Evolutionary conservation across 1,140 invertebrate species (phyloP).

Genomic region (Bactericera cockerelli): DNA sequence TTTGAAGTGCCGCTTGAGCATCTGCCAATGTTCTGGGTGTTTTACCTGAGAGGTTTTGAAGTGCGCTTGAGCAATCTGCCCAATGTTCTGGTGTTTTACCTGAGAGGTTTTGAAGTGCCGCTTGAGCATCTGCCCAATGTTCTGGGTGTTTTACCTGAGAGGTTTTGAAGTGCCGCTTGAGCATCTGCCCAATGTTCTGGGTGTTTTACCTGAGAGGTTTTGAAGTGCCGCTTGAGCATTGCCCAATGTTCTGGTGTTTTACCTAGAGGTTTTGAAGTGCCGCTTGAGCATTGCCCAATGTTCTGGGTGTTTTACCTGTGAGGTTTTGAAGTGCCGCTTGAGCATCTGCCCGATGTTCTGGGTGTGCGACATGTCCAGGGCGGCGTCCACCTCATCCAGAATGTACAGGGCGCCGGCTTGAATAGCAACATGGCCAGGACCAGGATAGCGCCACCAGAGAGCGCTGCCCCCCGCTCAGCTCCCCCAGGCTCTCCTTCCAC

Average conservation of each 20-base stretch:
- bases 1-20: too few species aligned
- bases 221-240: conserved; percentile 92
- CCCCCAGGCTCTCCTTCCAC: conserved; percentile 92
- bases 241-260: conserved; percentile 78
- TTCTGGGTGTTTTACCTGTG: conserved; percentile 45
- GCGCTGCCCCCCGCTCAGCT: conserved; percentile 91
- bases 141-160: conserved; percentile 85
- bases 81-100: too few species aligned
- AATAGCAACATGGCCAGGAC: conserved; percentile 93
- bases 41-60: too few species aligned
- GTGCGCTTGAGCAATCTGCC: too few species aligned
- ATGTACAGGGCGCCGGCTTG: conserved; percentile 98
- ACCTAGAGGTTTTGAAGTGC: conserved; percentile 92
- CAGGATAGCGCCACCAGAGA: conserved; percentile 93
- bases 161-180: conserved; percentile 82
- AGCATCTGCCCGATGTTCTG: conserved; percentile 98
- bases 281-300: conserved; percentile 82
- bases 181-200: conserved; percentile 95
- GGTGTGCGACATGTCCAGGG: conserved; percentile 93
- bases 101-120: conserved; percentile 88
- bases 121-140: conserved; percentile 89
- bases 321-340: conserved; percentile 81
- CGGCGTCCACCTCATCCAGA: conserved; percentile 97
- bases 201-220: conserved; percentile 84
- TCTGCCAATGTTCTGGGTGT: too few species aligned